Base-by-base conservation (phyloP, 1,140 invertebrate species). In the Euura saliciscinereae region DNA sequence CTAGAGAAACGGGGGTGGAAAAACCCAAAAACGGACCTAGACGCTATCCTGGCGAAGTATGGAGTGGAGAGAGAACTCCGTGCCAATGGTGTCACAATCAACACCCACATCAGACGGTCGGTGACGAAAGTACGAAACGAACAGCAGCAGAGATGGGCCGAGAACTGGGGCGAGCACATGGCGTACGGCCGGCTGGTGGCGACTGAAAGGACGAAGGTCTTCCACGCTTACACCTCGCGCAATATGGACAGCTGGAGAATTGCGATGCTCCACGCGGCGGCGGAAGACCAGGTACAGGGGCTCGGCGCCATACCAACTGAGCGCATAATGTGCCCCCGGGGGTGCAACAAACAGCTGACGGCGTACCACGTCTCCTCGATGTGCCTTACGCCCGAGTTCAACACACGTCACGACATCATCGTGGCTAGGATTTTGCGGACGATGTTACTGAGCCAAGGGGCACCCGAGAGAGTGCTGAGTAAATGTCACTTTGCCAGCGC, bases 71-170 rank as follows among this genome's bases (percentile, higher is more conserved):
- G n/a, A n/a, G 7, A 64, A n/a, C n/a, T n/a, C n/a, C n/a, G n/a
- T n/a, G n/a, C n/a, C n/a, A n/a, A n/a, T n/a, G 51, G n/a, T 8
- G 51, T 64, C 7, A n/a, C 7, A 64, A 64, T n/a, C 51, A n/a
- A 64, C n/a, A 64, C 51, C 7, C 51, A 69, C 43, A 45, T 45
- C n/a, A 69, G 43, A 45, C 43, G n/a, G 4, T 44, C 45, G 6
- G 68, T 44, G 4, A 7, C 43, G 6, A 45, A 69, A 43, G 13
- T 13, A 4, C 13, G 43, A 13, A 69, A 69, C n/a, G 44, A 44
- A 45, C 68, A 69, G 68, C 68, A 69, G 44, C 43, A 43, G 68
- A 69, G 68, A 69, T 69, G 68, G 68, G n/a, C 45, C 8, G 44
- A 4, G 4, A 45, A 69, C 43, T 69, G 68, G 68, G 68, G 68